A percentile compares a stretch with the other conserved stretches of the same genome.
These are phyloP conservation scores for Xenentodon cancila DNA, from an alignment of 2,797 vertebrate genomes.

Conservation along the genomic window DNA sequence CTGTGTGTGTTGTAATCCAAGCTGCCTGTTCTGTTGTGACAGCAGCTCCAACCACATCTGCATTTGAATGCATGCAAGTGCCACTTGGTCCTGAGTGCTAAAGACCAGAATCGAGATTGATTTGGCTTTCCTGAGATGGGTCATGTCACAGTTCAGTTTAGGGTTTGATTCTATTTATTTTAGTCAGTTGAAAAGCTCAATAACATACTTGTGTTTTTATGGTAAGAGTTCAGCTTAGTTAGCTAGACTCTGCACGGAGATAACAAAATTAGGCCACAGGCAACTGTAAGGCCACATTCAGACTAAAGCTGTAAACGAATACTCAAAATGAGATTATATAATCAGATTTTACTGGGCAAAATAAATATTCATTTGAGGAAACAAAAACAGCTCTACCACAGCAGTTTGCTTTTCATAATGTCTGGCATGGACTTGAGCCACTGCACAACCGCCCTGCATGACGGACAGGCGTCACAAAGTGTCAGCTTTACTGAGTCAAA, in stretches of 20 bases:
- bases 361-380: neutral
- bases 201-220: neutral
- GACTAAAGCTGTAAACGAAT: neutral
- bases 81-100: too few species aligned
- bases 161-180: neutral
- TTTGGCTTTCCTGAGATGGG: neutral
- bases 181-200: neutral
- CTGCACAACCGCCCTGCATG: neutral
- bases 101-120: neutral
- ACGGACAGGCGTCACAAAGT: neutral
- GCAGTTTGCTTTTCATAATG: neutral
- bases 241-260: neutral
- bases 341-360: neutral
- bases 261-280: neutral
- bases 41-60: neutral
- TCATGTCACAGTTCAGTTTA: neutral
- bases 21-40: neutral
- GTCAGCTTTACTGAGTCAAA: neutral
- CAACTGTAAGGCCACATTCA: neutral
- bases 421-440: neutral
- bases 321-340: neutral
- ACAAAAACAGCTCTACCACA: neutral
- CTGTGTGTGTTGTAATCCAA: conserved; percentile 4
- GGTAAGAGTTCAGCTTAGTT: neutral
- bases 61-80: too few species aligned